Conservation (phyloP, 1,140 invertebrate species). For the Bombus superbus region DNA sequence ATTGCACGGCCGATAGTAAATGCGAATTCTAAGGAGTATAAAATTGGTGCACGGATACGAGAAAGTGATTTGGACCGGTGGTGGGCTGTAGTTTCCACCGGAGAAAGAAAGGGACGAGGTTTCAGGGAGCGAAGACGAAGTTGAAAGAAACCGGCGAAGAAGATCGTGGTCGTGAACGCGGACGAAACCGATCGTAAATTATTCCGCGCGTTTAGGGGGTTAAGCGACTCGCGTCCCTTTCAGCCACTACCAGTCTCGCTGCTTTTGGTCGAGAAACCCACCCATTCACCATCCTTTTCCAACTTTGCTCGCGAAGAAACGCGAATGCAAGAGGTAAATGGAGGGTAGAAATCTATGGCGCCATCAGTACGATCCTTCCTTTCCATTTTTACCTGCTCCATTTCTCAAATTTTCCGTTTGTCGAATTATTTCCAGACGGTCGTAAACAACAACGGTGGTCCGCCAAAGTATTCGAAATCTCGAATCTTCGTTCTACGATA, state of each 20-base stretch:
- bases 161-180: slow-evolving; percentile 52
- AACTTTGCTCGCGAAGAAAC: slow-evolving; percentile 38
- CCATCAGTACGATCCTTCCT: slow-evolving; percentile 55
- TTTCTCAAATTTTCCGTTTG: slow-evolving; percentile 7
- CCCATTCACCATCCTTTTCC: slow-evolving; percentile 21
- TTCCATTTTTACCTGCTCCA: not conserved
- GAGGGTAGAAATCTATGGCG: slow-evolving; percentile 67
- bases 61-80: slow-evolving; percentile 18
- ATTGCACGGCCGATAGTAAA: not conserved
- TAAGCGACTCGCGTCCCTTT: slow-evolving; percentile 69
- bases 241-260: slow-evolving; percentile 39
- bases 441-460: not conserved
- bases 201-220: slow-evolving; percentile 70
- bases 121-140: not conserved
- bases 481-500: too few species aligned
- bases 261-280: slow-evolving; percentile 15
- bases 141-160: slow-evolving; percentile 53
- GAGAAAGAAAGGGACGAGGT: slow-evolving; percentile 17
- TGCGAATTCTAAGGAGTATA: not conserved
- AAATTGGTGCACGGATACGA: not conserved
- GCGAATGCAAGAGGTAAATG: slow-evolving; percentile 53
- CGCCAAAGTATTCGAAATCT: not conserved
- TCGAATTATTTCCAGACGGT: not conserved
- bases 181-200: slow-evolving; percentile 70
- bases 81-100: not conserved